These are phyloP conservation scores for Asbolus verrucosus DNA, from an alignment of 1,140 invertebrate species.

Conservation along the genomic window DNA sequence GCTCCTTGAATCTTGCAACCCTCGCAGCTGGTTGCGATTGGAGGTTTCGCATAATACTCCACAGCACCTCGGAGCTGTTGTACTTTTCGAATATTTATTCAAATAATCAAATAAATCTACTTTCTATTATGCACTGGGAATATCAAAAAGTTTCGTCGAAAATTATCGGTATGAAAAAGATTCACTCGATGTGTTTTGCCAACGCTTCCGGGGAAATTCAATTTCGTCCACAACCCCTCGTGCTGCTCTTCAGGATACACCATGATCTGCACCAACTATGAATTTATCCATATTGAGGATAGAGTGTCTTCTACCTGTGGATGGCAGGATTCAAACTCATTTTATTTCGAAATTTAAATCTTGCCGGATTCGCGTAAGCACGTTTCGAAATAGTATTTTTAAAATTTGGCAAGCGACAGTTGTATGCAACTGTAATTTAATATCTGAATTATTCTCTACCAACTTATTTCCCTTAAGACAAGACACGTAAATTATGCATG, in stretches of 20 bases:
- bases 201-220: not conserved
- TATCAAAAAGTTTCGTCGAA: not conserved
- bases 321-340: not conserved
- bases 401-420: too few species aligned
- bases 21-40: not conserved
- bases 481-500: too few species aligned
- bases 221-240: not conserved
- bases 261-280: not conserved
- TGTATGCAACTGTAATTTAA: too few species aligned
- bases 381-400: too few species aligned
- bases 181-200: too few species aligned
- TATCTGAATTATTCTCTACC: too few species aligned
- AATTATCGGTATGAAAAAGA: not conserved
- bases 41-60: constrained; percentile 2
- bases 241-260: not conserved
- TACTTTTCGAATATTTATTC: constrained; percentile 14
- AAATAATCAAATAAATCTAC: constrained; percentile 28
- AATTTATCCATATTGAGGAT: not conserved
- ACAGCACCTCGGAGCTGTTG: constrained; percentile 1
- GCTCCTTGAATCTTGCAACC: not conserved
- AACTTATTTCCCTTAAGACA: too few species aligned
- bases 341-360: not conserved
- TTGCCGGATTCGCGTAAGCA: too few species aligned
- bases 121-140: not conserved
- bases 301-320: not conserved